Evolutionary conservation across 2,888 invertebrate species (phyloP), one percentile per base, ranked within the genome.

Genomic region (Chouioia cunea): DNA sequence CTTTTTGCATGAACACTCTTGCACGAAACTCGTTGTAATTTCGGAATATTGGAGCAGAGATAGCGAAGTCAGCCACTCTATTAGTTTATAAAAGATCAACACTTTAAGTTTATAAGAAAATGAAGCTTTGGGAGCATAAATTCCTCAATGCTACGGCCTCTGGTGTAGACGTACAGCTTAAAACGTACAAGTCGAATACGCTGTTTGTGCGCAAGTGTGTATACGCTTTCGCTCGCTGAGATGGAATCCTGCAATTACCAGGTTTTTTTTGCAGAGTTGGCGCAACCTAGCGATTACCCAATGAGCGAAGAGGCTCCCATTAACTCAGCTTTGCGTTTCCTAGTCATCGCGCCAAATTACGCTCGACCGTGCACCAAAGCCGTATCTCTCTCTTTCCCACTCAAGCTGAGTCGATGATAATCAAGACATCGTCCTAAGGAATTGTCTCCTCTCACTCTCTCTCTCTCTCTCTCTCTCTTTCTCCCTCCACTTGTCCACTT

Each of bases 201-300:
- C 27, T 36, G 36, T 36, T 36, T 6, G 27, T 27, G 27, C 6
- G 27, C n/a, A n/a, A n/a, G 46, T 44, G 63, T 64, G 56, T 20
- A 62, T 20, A 18, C 36, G 12, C 18, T 22, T 53, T 27, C 43
- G 46, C 23, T 50, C 65, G 23, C 53, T 58, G 27, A 2, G 27
- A 27, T 6, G 27, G 27, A 27, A 27, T 67, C 50, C 64, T 52
- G 46, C 58, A 72, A 69, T 75, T 69, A 74, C 70, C 59, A 58
- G 59, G 72, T 73, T 75, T 76, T n/a, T 73, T 76, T 78, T 76
- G 75, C 77, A 71, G 62, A 50, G 63, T 50, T 65, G 48, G 18
- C 4, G 36, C 63, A 47, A 57, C 44, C 66, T 27, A 50, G 44
- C 53, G 53, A 71, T 67, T 71, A 67, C 54, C 64, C 59, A 67